phyloP scores from a whole-genome alignment of 1,140 invertebrate species.

The Homarus americanus region DNA sequence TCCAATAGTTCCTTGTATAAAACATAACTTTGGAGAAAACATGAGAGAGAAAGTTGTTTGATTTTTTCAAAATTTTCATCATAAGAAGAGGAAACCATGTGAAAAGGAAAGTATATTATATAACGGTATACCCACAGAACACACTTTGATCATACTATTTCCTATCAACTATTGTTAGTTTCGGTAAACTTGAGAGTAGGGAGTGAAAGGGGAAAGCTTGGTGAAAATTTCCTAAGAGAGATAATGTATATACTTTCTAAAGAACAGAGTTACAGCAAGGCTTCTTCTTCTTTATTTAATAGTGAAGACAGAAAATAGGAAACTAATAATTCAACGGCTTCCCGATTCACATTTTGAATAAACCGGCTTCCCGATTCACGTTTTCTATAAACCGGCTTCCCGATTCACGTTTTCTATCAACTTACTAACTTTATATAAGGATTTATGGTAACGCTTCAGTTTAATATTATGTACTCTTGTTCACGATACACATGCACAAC shows the following conservation, averaged over 20 bases:
- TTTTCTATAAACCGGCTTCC: slow-evolving; percentile 63
- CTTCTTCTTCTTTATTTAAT: slow-evolving; percentile 44
- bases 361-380: slow-evolving; percentile 66
- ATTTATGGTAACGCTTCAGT: slow-evolving; percentile 65
- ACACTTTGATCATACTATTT: slow-evolving; percentile 60
- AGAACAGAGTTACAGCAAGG: slow-evolving; percentile 54
- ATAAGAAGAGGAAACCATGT: not conserved
- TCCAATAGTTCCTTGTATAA: not conserved
- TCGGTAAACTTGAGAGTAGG: slow-evolving; percentile 58
- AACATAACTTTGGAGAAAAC: not conserved
- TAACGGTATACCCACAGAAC: slow-evolving; percentile 61
- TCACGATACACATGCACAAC: slow-evolving; percentile 68
- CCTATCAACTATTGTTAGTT: slow-evolving; percentile 58
- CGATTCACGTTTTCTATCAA: slow-evolving; percentile 63
- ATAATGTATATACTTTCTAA: slow-evolving; percentile 54
- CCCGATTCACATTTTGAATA: too few species aligned
- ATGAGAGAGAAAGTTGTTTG: not conserved
- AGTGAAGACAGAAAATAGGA: slow-evolving; percentile 1
- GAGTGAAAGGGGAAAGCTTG: slow-evolving; percentile 71
- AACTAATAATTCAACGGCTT: slow-evolving; percentile 20
- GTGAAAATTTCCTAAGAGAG: slow-evolving; percentile 64
- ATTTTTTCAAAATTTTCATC: not conserved
- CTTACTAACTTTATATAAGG: slow-evolving; percentile 61
- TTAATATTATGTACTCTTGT: slow-evolving; percentile 61
- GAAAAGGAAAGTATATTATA: slow-evolving; percentile 16